Evolutionary conservation across 2,888 invertebrate genomes (phyloP).

Genomic region (Papilio elwesi): DNA sequence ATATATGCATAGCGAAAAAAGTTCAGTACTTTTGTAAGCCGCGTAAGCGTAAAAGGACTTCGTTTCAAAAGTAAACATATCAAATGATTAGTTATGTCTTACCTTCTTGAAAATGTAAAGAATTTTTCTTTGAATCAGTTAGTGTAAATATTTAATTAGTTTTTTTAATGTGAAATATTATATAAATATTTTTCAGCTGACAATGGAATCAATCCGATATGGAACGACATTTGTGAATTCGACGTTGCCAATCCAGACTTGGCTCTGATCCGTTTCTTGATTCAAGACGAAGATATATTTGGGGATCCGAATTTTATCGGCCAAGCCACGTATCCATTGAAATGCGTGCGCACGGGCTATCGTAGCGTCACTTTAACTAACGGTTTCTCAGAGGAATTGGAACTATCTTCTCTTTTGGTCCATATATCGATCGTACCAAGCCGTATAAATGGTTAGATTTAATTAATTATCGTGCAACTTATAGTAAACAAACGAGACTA

Average conservation of each 20-base stretch:
- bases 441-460: not conserved
- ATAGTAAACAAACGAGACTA: not conserved
- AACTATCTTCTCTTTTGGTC: slow-evolving; percentile 94
- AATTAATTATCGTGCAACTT: slow-evolving; percentile 1
- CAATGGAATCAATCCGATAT: slow-evolving; percentile 96
- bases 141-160: not conserved
- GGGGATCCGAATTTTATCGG: slow-evolving; percentile 98
- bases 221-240: slow-evolving; percentile 95
- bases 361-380: slow-evolving; percentile 96
- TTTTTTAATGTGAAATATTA: not conserved
- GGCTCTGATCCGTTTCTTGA: slow-evolving; percentile 93
- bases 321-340: slow-evolving; percentile 96
- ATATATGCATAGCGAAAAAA: too few species aligned
- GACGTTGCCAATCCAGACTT: slow-evolving; percentile 91
- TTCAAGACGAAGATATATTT: slow-evolving; percentile 98
- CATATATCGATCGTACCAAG: slow-evolving; percentile 72
- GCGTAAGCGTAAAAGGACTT: too few species aligned
- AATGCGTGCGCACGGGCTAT: slow-evolving; percentile 92
- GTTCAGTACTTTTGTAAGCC: too few species aligned
- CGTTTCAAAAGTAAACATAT: too few species aligned
- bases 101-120: too few species aligned
- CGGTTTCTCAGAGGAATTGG: slow-evolving; percentile 95
- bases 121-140: not conserved
- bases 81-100: too few species aligned
- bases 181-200: slow-evolving; percentile 85